Evolutionary conservation across 2,797 vertebrate genomes (phyloP), one percentile per base, ranked within the genome.

Genomic region (Macropodus opercularis): DNA sequence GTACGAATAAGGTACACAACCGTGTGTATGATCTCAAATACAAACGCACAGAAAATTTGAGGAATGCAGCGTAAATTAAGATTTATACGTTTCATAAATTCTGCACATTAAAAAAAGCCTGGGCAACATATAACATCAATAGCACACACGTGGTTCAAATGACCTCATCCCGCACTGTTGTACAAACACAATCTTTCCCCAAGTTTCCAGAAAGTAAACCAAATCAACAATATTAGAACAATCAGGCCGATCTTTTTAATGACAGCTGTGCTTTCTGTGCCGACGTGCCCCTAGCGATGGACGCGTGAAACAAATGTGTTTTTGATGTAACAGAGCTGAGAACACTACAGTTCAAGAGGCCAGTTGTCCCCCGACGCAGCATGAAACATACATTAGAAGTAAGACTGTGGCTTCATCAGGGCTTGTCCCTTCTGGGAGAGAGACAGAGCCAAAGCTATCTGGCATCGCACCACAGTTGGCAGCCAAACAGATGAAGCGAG

Each of bases 191-290:
- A 77, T 48, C 64, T 71, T 73, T 66, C 15, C 35, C 26, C 2
- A 10, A 69, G 52, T 54, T 60, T 19, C 26, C 65, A 54, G 18
- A 65, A 68, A 42, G 61, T 63, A 69, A 80, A 72, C 51, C 43
- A 41, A 79, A 87, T 82, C 75, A 85, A 72, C 68, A 73, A 75
- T 75, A 77, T 70, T 74, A 68, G 27, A 78, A 80, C 74, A 78
- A 83, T 85, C 72, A 76, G 57, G 51, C 42, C 61, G 72, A 79
- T 75, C 73, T 85, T 80, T 79, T 46, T 67, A 77, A 69, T 62
- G 27, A 63, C 69, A 70, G 83, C 77, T 86, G 72, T 42, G n/a
- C 68, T 76, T 56, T 71, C 26, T 53, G 63, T 41, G 19, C 47
- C 12, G 23, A 68, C 14, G 59, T 44, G 58, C 68, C 74, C 42